A percentile compares a stretch with the other conserved stretches of the same genome.
phyloP scores from a whole-genome alignment of 1,140 invertebrate genomes.

The Arion vulgaris region DNA sequence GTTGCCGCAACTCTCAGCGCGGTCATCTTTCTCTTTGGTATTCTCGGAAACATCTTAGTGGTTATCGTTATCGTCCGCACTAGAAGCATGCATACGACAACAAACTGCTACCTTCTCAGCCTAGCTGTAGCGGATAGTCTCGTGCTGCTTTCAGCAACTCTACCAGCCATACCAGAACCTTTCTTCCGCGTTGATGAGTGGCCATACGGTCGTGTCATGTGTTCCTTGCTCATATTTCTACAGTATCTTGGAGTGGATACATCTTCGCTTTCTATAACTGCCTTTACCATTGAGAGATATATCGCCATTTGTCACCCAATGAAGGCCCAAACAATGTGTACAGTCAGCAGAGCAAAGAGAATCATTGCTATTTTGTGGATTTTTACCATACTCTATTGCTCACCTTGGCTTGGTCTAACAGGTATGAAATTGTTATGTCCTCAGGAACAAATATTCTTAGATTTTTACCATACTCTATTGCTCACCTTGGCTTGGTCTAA shows the following conservation, averaged over 20 bases:
- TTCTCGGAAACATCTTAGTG: constrained; percentile 72
- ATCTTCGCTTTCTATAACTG: constrained; percentile 91
- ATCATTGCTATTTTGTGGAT: constrained; percentile 77
- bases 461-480: constrained; percentile 74
- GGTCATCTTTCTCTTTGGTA: constrained; percentile 63
- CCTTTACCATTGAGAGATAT: constrained; percentile 95
- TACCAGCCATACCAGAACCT: constrained; percentile 77
- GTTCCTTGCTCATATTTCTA: constrained; percentile 78
- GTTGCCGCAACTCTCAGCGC: constrained; percentile 45
- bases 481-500: constrained; percentile 68
- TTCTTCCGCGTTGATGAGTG: constrained; percentile 77
- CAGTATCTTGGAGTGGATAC: constrained; percentile 84
- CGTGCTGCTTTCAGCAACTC: constrained; percentile 80
- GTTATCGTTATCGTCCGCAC: constrained; percentile 71
- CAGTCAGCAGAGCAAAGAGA: constrained; percentile 76
- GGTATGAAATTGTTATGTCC: too few species aligned
- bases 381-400: constrained; percentile 73
- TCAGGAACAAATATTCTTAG: too few species aligned
- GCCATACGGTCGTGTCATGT: constrained; percentile 78
- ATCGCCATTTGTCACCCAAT: constrained; percentile 95
- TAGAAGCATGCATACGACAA: constrained; percentile 76
- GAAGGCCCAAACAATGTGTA: constrained; percentile 83
- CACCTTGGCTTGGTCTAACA: constrained; percentile 69
- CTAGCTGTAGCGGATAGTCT: constrained; percentile 94
- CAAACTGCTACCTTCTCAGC: constrained; percentile 93